Evolutionary conservation across 1,140 invertebrate species (phyloP).

Genomic region (Orchesella cincta): DNA sequence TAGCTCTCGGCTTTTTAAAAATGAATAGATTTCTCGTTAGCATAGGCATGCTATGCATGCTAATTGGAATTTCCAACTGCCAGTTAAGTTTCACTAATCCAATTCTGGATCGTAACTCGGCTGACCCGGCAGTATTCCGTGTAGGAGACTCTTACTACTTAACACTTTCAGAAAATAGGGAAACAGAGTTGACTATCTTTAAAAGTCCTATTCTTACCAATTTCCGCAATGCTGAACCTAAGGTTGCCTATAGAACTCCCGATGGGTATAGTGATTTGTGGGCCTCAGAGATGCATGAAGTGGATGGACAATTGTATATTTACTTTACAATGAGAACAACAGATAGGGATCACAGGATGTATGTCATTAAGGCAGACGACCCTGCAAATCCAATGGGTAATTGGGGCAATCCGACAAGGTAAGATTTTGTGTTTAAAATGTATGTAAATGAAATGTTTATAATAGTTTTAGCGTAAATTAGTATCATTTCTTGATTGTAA

Average conservation of each 20-base stretch:
- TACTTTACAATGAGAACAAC: conserved; percentile 45
- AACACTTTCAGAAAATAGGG: conserved; percentile 28
- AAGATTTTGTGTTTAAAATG: too few species aligned
- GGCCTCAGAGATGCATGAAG: conserved; percentile 45
- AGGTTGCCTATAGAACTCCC: conserved; percentile 33
- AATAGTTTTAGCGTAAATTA: too few species aligned
- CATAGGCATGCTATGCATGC: too few species aligned
- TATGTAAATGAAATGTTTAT: too few species aligned
- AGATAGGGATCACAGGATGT: conserved; percentile 32
- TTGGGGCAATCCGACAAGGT: background rate
- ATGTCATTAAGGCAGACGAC: conserved; percentile 18
- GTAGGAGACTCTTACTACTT: conserved; percentile 29
- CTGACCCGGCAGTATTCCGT: conserved; percentile 39
- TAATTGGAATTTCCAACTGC: too few species aligned
- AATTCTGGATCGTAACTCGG: conserved; percentile 34
- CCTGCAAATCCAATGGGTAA: conserved; percentile 3
- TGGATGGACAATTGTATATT: conserved; percentile 33
- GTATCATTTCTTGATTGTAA: too few species aligned
- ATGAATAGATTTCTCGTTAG: too few species aligned
- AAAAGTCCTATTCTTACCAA: conserved; percentile 41
- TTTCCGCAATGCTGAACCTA: conserved; percentile 36
- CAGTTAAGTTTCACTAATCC: conserved; percentile 31
- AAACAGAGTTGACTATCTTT: conserved; percentile 33
- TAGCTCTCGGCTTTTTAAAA: too few species aligned
- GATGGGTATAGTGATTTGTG: conserved; percentile 31